Percentiles rank a stretch among this genome's conserved stretches.
Evolutionary conservation across 2,888 invertebrate genomes (phyloP).

Genomic region (Herminia tarsipennalis): DNA sequence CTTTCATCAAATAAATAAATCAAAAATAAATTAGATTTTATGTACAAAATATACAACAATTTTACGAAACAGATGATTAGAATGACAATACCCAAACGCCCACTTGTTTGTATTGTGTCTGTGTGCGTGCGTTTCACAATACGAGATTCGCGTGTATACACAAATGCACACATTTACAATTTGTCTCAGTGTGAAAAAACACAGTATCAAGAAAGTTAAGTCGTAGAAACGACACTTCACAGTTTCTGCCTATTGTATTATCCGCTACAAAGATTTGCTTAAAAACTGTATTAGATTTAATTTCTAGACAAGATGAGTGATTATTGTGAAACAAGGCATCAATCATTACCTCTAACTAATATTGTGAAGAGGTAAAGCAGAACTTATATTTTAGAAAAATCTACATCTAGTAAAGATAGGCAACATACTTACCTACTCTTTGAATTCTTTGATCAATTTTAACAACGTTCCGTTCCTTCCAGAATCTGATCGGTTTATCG

Average conservation of each 20-base stretch:
- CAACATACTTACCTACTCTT: conserved; percentile 15
- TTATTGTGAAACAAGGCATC: too few relatives aligned
- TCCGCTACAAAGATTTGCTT: too few relatives aligned
- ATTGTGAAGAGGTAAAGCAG: too few relatives aligned
- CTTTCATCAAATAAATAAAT: conserved; percentile 65
- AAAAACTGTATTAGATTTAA: too few relatives aligned
- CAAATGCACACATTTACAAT: conserved; percentile 20
- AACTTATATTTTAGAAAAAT: too few relatives aligned
- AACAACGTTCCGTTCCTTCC: conserved; percentile 19
- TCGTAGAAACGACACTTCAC: conserved; percentile 15
- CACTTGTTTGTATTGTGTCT: conserved; percentile 50
- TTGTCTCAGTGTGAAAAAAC: conserved; percentile 38
- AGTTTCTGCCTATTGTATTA: conserved; percentile 5
- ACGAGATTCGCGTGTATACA: conserved; percentile 15
- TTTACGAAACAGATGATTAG: conserved; percentile 81
- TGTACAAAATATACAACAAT: conserved; percentile 78
- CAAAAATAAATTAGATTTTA: conserved; percentile 70
- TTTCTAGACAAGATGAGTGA: too few relatives aligned
- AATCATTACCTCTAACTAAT: too few relatives aligned
- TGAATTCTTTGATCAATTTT: conserved; percentile 6
- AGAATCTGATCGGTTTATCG: too few relatives aligned
- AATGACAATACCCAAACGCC: conserved; percentile 61
- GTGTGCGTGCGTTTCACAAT: conserved; percentile 43
- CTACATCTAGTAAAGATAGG: not conserved
- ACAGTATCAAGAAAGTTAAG: conserved; percentile 9